Conservation (phyloP, 2,888 invertebrate species). For the Heliconius ethilla region DNA sequence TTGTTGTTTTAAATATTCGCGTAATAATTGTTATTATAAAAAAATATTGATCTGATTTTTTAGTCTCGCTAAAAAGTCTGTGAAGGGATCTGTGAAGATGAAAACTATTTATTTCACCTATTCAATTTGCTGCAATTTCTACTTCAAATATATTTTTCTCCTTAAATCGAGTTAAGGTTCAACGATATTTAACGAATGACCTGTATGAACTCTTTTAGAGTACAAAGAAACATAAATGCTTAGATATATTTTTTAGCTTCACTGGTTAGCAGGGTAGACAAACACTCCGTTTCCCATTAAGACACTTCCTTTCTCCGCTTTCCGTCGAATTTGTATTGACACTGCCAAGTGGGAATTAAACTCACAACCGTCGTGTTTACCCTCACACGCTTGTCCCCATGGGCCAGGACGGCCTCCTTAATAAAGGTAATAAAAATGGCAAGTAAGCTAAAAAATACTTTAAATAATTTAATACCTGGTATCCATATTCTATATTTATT, state of each 20-base stretch:
- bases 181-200: background rate
- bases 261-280: background rate
- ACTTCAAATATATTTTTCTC: background rate
- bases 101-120: background rate
- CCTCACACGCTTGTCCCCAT: background rate
- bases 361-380: background rate
- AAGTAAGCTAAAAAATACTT: background rate
- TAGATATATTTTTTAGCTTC: background rate
- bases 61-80: background rate
- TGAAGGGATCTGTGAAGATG: background rate
- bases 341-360: background rate
- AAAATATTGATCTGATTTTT: background rate
- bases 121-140: background rate
- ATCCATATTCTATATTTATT: conserved; percentile 1
- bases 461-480: background rate
- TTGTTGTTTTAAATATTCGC: background rate
- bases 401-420: background rate
- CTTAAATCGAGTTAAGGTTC: background rate
- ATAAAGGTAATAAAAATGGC: background rate
- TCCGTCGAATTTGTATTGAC: too few species aligned
- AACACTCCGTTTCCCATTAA: too few species aligned
- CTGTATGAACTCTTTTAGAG: too few species aligned
- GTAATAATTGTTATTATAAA: background rate
- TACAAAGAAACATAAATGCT: too few species aligned
- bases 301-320: too few species aligned